Evolutionary conservation across 2,888 invertebrate genomes (phyloP).

Genomic region (Archips crataeganus): DNA sequence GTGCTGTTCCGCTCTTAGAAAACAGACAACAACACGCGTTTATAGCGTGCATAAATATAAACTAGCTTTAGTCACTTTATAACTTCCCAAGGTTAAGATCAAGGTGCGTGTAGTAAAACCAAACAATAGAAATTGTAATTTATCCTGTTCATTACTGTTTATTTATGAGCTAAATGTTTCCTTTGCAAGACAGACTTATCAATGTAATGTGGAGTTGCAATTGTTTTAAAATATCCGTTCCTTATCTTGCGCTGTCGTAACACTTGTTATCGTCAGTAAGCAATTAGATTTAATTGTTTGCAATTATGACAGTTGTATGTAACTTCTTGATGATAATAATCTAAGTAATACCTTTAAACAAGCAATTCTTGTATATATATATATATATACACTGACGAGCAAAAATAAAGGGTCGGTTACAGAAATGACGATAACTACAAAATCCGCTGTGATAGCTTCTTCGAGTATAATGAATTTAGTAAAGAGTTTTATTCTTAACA

Average conservation of each 20-base stretch:
- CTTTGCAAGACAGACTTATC: not conserved
- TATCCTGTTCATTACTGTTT: conserved; percentile 9
- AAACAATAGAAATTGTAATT: conserved; percentile 1
- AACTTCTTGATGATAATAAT: conserved; percentile 25
- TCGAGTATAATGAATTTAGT: too few species aligned
- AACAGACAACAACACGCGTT: conserved; percentile 21
- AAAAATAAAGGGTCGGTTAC: too few species aligned
- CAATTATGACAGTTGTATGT: conserved; percentile 30
- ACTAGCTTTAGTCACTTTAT: not conserved
- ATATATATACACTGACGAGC: too few species aligned
- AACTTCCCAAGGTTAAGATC: conserved; percentile 37
- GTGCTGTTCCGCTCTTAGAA: not conserved
- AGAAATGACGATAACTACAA: too few species aligned
- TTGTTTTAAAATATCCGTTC: not conserved
- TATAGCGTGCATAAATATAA: conserved; percentile 28
- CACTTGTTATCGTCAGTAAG: conserved; percentile 11
- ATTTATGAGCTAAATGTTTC: not conserved
- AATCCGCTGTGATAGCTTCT: too few species aligned
- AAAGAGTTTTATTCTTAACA: too few species aligned
- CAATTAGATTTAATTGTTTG: conserved; percentile 38
- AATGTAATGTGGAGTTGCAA: conserved; percentile 7
- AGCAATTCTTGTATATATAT: too few species aligned
- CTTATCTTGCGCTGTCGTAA: conserved; percentile 17
- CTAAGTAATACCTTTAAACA: too few species aligned
- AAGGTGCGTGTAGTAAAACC: conserved; percentile 8